phyloP scores from a whole-genome alignment of 2,888 invertebrate genomes.

The Synanthedon myopaeformis region DNA sequence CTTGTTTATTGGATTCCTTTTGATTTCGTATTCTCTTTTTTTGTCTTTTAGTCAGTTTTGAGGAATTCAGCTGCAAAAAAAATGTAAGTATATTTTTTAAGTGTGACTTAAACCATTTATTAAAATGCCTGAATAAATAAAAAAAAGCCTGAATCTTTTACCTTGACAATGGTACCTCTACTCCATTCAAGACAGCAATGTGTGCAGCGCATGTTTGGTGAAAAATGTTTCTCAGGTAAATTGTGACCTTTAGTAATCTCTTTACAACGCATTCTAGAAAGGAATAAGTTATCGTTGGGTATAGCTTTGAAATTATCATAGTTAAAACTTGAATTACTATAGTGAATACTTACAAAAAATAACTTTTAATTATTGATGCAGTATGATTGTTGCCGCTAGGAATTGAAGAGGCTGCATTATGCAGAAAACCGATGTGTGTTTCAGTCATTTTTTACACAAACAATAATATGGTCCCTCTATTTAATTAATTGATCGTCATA shows the following conservation, averaged over 20 bases:
- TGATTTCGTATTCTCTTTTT: constrained; percentile 23
- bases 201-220: constrained; percentile 35
- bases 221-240: constrained; percentile 45
- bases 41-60: constrained; percentile 33
- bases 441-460: constrained; percentile 30
- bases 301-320: background rate
- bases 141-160: constrained; percentile 11
- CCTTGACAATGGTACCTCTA: constrained; percentile 27
- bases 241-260: constrained; percentile 34
- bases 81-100: background rate
- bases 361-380: constrained; percentile 35
- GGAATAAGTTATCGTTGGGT: background rate
- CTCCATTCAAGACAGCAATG: constrained; percentile 47
- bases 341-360: constrained; percentile 43
- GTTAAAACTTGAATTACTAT: background rate
- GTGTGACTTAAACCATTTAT: background rate
- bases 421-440: constrained; percentile 36
- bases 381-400: constrained; percentile 15
- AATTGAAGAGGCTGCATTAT: constrained; percentile 31
- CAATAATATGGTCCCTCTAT: background rate
- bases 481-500: too few relatives aligned
- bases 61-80: constrained; percentile 28
- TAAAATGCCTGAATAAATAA: too few relatives aligned
- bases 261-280: constrained; percentile 43
- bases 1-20: constrained; percentile 13